Conservation (phyloP, 2,113 vertebrate species). For the Macaca fascicularis region T2T-MFA8v1.1 NC_088395.1:114075001-114075500, state of each 20-base stretch:
- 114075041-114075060: background rate
- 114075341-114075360: background rate
- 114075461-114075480: conserved; percentile 72
- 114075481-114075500: conserved; percentile 71
- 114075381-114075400: conserved; percentile 41
- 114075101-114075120: background rate
- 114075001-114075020: background rate
- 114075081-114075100: background rate
- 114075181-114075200: background rate
- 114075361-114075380: conserved; percentile 52
- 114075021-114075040: background rate
- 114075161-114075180: conserved; percentile 20
- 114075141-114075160: conserved; percentile 41
- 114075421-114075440: conserved; percentile 75
- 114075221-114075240: background rate
- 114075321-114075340: background rate
- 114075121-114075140: background rate
- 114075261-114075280: background rate
- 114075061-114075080: background rate
- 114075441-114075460: conserved; percentile 77
- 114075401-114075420: conserved; percentile 48
- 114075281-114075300: background rate
- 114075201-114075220: background rate
- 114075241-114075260: background rate
- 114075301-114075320: background rate